These are phyloP conservation scores for Stichodactyla helianthus DNA, from an alignment of 64 coral and sea anemone genomes.

Conservation along the genomic window DNA sequence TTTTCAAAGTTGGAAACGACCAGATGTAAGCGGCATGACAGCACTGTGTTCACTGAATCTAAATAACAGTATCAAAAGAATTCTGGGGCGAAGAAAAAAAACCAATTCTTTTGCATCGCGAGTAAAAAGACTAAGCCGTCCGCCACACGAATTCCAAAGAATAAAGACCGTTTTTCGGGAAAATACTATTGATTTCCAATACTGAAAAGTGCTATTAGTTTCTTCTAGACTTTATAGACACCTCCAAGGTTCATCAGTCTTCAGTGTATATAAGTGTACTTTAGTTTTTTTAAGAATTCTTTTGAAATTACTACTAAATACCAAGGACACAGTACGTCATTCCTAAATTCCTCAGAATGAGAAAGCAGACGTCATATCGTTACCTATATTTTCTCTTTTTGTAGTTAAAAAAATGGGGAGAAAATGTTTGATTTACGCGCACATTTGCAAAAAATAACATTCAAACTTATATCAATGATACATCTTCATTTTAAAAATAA, in stretches of 20 bases:
- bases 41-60: background rate
- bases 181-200: background rate
- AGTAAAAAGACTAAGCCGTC: background rate
- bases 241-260: slow-evolving; percentile 5
- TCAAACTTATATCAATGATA: background rate
- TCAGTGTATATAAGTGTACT: background rate
- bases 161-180: background rate
- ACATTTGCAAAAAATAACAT: background rate
- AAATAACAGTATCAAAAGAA: slow-evolving; percentile 4
- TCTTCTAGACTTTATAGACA: background rate
- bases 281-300: background rate
- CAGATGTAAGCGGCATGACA: background rate
- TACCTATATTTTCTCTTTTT: too few relatives aligned
- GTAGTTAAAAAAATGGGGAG: too few relatives aligned
- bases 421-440: background rate
- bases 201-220: background rate
- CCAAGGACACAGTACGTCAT: background rate
- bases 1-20: background rate
- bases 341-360: background rate
- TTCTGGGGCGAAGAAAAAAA: background rate
- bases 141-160: background rate
- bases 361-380: too few relatives aligned
- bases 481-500: slow-evolving; percentile 25
- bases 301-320: slow-evolving; percentile 1
- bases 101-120: background rate